Base-by-base conservation (phyloP, 2,797 vertebrate genomes). In the Microctenopoma lineatum region DNA sequence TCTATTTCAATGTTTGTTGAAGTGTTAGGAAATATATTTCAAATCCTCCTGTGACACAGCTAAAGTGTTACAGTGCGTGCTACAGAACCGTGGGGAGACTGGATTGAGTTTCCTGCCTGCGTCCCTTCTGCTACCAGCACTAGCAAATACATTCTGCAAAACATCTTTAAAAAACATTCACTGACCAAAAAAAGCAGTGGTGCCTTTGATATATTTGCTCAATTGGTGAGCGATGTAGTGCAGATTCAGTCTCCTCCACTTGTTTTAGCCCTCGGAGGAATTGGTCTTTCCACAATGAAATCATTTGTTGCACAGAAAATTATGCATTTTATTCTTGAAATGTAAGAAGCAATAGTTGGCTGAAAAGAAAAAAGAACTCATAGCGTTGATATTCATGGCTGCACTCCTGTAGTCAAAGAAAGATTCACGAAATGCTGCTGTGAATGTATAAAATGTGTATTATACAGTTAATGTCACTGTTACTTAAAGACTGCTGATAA, bases 201-300 rank as follows among this genome's bases (percentile, higher is more conserved):
- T 54, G 21, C 44, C 72, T 75, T 64, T 70, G 64, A 21, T 66
- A 27, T 29, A 65, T 75, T 79, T 67, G 18, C 58, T 56, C 44
- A 62, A 60, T 45, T 42, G 64, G 36, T 25, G 44, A 47, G 66
- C 44, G 21, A 66, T 32, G 27, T 9, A 66, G 59, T 2, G 18
- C 70, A 56, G 55, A 78, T 78, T 76, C 38, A 56, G 50, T 76
- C 57, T 56, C 10, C 55, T 12, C 41, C 25, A 3, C n/a, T 27
- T 34, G 62, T 13, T 77, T 55, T 14, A 45, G 56, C 59, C 59
- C 59, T 47, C 34, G 5, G 59, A 54, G 48, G 26, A 68, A 18
- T 1, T 3, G 25, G 12, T 41, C 18, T 47, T 62, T 74, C 21
- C 5, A 11, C 68, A 13, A 15, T 18, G 29, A 74, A 67, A 54